phyloP scores from a whole-genome alignment of 1,140 invertebrate species.

The Papilio machaon region DNA sequence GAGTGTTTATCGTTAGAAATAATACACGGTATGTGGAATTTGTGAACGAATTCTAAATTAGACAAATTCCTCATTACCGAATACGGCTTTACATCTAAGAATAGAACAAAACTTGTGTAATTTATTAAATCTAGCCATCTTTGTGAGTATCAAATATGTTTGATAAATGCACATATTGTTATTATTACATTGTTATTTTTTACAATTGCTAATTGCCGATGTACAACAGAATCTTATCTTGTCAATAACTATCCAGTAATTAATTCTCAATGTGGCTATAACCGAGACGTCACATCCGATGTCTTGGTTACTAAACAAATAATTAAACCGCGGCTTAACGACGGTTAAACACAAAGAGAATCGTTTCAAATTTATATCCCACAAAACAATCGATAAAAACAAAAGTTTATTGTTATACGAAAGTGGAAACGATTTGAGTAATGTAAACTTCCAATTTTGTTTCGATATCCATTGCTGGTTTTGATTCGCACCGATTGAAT shows the following conservation, averaged over 20 bases:
- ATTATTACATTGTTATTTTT: neutral
- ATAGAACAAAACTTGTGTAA: neutral
- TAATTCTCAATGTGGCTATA: neutral
- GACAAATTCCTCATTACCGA: neutral
- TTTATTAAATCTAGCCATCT: neutral
- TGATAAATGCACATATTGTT: too few relatives aligned
- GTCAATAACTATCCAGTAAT: neutral
- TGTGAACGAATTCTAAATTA: neutral
- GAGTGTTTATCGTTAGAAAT: neutral
- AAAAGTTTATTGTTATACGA: neutral
- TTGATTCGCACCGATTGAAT: neutral
- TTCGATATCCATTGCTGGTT: neutral
- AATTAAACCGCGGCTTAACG: conserved; percentile 50
- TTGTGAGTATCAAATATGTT: too few relatives aligned
- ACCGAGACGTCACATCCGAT: neutral
- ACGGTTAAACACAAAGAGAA: conserved; percentile 51
- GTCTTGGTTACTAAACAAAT: conserved; percentile 43
- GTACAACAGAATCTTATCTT: neutral
- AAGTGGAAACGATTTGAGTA: neutral
- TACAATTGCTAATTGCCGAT: neutral
- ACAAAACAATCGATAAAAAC: conserved; percentile 46
- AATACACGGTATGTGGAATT: conserved; percentile 6
- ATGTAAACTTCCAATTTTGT: neutral
- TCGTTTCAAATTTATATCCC: conserved; percentile 57
- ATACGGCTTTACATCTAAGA: neutral